phyloP scores from a whole-genome alignment of 2,797 vertebrate species.

The Alca torda region DNA sequence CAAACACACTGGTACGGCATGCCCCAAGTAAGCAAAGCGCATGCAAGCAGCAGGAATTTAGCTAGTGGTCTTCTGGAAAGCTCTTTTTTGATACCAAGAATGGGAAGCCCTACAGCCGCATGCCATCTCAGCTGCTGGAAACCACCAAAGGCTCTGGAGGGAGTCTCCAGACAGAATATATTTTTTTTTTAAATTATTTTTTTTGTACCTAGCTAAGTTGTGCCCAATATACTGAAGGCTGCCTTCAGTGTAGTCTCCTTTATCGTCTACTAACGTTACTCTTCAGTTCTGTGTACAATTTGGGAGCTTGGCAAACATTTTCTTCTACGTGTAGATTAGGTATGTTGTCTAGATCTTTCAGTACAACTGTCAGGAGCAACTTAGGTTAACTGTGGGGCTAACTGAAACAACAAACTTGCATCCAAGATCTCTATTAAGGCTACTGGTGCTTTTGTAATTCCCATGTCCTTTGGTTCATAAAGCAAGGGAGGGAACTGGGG shows the following conservation, averaged over 20 bases:
- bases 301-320: neutral
- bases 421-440: neutral
- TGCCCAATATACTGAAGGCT: neutral
- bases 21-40: neutral
- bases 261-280: neutral
- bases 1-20: neutral
- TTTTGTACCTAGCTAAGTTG: accelerated
- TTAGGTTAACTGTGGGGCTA: neutral
- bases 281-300: neutral
- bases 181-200: neutral
- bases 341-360: neutral
- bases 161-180: neutral
- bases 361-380: neutral
- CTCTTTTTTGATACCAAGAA: neutral
- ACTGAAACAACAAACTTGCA: neutral
- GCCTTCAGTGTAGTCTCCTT: neutral
- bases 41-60: neutral
- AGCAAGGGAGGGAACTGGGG: neutral
- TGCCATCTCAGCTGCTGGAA: neutral
- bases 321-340: neutral
- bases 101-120: neutral
- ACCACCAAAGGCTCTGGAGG: neutral
- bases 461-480: neutral
- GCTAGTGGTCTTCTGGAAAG: neutral
- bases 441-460: neutral